Conservation (phyloP, 2,113 vertebrate species). For the Crotalus helleri region DNA sequence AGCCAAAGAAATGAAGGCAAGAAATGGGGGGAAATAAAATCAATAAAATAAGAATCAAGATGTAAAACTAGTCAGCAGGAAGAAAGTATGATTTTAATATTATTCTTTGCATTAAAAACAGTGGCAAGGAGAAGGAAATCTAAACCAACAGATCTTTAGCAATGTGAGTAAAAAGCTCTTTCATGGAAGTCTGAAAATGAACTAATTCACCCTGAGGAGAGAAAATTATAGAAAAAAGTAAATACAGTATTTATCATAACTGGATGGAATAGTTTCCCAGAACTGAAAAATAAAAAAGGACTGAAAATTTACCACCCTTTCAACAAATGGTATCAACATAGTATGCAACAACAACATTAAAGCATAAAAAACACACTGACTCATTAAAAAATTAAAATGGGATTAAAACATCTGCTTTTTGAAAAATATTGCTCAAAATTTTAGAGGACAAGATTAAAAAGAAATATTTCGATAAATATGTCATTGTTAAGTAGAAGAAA, state of each 20-base stretch:
- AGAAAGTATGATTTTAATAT: neutral
- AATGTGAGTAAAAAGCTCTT: neutral
- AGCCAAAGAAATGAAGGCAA: neutral
- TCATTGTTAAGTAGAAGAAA: neutral
- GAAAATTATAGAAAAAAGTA: neutral
- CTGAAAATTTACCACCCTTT: neutral
- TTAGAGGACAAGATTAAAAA: neutral
- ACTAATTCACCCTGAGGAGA: neutral
- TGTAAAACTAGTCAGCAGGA: neutral
- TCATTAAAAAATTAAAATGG: neutral
- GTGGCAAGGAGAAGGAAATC: neutral
- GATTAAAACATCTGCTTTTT: neutral
- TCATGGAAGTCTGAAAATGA: neutral
- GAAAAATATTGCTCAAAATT: neutral
- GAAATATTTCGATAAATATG: neutral
- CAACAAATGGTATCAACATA: neutral
- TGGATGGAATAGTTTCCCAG: neutral
- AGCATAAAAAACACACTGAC: neutral
- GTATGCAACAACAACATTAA: neutral
- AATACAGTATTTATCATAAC: neutral
- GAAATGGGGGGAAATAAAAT: neutral
- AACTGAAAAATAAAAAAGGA: neutral
- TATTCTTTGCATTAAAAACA: neutral
- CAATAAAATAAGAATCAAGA: neutral
- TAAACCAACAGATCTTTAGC: neutral